Base-by-base conservation (phyloP, 2,113 vertebrate genomes). In the Pseudopipra pipra region DNA sequence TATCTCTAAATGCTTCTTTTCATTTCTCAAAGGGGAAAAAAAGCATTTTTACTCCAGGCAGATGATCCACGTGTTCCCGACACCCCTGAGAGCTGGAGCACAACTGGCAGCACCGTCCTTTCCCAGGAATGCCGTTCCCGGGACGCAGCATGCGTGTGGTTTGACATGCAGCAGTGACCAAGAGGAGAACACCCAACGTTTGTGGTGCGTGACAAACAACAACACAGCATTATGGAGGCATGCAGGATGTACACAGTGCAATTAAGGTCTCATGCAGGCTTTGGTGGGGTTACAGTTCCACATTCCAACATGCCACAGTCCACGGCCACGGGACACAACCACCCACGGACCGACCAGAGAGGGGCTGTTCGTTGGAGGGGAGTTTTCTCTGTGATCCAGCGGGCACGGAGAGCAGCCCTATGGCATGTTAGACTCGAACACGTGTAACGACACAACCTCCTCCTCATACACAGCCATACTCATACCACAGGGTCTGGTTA, bases 391-490 rank as follows among this genome's bases (percentile, higher is more conserved):
- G 78, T 33, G 94, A 85, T 66, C 49, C 83, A 90, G 67, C 27
- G 46, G 80, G 92, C 56, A 25, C 1, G 51, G 85, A 94, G 22
- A 95, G 55, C 77, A 96, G 49, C 82, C 47, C 39, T 9, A 20
- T 11, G 58, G 44, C 56, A 25, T 31, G 76, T 90, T 22, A 90
- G 80, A 51, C 67, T 39, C 4, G 8, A 13, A 19, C 1, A 4
- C 33, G 77, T 77, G 87, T 70, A 91, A 41, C 16, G 77, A 24
- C 54, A 72, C 79, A 63, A 4, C 52, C 39, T 89, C 71, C 68
- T 95, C 63, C 87, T 99, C 97, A 99, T 58, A 99, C 98, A 97
- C 99, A 99, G 92, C 99, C 99, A 88, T 99, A 99, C 96, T 99
- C 99, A 49, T 99, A 99, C 99, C 99, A 99, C 97, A 99, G 95